These are phyloP conservation scores for Myotis planiceps DNA, from an alignment of 2,797 vertebrate species.

Conservation along the genomic window DNA sequence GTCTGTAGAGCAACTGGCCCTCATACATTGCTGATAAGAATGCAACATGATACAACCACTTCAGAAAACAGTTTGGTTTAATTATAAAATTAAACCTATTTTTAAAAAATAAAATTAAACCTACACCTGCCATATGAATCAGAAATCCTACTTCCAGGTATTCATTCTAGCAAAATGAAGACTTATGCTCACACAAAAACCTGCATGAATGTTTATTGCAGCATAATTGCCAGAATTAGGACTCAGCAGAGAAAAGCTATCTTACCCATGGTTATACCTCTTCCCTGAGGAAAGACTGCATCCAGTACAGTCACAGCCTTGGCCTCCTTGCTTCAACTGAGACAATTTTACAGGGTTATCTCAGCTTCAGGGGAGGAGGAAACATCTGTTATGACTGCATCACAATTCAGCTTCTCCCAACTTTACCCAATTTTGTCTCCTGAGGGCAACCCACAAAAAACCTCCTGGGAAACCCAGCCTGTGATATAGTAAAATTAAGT, in stretches of 20 bases:
- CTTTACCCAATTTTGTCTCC: neutral
- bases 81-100: neutral
- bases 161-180: neutral
- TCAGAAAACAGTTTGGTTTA: neutral
- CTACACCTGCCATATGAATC: neutral
- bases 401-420: neutral
- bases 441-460: neutral
- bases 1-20: neutral
- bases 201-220: neutral
- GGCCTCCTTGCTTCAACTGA: neutral
- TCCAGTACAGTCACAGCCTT: neutral
- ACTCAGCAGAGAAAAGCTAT: neutral
- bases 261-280: neutral
- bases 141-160: neutral
- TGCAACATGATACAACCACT: neutral
- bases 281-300: neutral
- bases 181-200: neutral
- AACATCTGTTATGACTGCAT: neutral
- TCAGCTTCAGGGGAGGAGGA: neutral
- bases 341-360: neutral
- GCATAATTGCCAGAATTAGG: neutral
- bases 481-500: neutral
- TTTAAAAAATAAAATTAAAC: neutral
- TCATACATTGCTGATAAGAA: neutral
- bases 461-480: neutral